Base-by-base conservation (phyloP, 2,113 vertebrate species). In the Acanthisitta chloris region DNA sequence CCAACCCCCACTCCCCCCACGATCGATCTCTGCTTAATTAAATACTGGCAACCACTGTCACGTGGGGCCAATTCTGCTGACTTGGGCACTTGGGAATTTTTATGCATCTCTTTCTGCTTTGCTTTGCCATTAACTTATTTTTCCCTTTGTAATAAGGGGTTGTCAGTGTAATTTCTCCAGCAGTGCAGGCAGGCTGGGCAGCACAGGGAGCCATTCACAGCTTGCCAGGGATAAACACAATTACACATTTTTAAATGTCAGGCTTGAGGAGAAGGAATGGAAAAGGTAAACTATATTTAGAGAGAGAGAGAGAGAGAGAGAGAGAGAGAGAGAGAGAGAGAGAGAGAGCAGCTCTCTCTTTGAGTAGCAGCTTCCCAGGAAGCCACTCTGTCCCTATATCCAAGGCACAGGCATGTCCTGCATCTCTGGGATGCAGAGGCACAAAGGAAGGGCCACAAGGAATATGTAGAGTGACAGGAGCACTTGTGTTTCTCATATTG, bases 121-220 rank as follows among this genome's bases (percentile, higher is more conserved):
- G 95, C 88, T 95, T 97, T 96, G 94, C 96, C 96, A 97, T 97
- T 97, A 97, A 96, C 96, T 97, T 95, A 97, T 97, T 97, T 96
- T 97, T 94, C 93, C 96, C 91, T 97, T 96, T 97, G 96, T 97
- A 96, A 95, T 96, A 96, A 96, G 95, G 94, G 84, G 94, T 95
- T 97, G 96, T 95, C 96, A 97, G 86, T 91, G 87, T 95, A 97
- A 97, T 97, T 97, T 92, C 96, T 97, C 86, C 81, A 94, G 95
- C 43, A 24, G 89, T 28, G 84, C 95, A 70, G 94, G 92, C 96
- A 96, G 96, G 74, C 84, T 29, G 64, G 94, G 94, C 94, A 96
- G 95, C 94, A 91, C 77, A 28, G 96, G 92, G 95, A 95, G 89
- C 95, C 96, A 91, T 94, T 97, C 94, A 83, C 95, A 86, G 96